These are phyloP conservation scores for Aphyosemion australe DNA, from an alignment of 2,113 vertebrate genomes.

Conservation along the genomic window DNA sequence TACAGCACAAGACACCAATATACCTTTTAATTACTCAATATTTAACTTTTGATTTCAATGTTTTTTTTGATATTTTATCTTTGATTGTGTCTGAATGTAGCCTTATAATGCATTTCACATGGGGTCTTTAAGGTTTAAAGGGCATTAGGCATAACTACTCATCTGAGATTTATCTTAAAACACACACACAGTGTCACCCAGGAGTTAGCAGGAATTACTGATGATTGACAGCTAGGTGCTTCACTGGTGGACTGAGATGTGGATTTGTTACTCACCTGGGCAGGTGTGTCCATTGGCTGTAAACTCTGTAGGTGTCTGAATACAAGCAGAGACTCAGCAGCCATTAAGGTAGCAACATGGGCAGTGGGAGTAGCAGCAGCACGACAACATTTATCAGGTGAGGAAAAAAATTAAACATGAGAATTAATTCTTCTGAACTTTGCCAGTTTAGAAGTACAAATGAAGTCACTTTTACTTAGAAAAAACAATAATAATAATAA, in stretches of 20 bases:
- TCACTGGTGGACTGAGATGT: constrained; percentile 32
- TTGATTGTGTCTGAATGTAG: not conserved
- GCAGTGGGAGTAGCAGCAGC: constrained; percentile 72
- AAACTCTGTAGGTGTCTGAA: constrained; percentile 10
- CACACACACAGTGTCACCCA: constrained; percentile 40
- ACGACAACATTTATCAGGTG: constrained; percentile 51
- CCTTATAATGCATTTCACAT: not conserved
- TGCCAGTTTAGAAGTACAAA: not conserved
- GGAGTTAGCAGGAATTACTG: constrained; percentile 50
- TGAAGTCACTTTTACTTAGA: not conserved
- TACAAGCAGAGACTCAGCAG: constrained; percentile 29
- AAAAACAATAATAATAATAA: not conserved
- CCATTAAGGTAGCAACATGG: constrained; percentile 62
- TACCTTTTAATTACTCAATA: too few species aligned
- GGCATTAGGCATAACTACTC: constrained; percentile 8
- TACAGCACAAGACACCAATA: too few species aligned
- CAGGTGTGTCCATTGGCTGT: constrained; percentile 49
- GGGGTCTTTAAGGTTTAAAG: constrained; percentile 9
- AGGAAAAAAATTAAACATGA: constrained; percentile 22
- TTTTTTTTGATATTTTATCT: too few species aligned
- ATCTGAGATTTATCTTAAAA: not conserved
- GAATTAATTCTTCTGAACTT: not conserved
- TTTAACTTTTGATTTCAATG: too few species aligned
- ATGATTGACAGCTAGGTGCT: constrained; percentile 58
- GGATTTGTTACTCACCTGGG: constrained; percentile 59